Evolutionary conservation across 2,888 invertebrate genomes (phyloP), one percentile per base, ranked within the genome.

Genomic region (Thecophora atra): DNA sequence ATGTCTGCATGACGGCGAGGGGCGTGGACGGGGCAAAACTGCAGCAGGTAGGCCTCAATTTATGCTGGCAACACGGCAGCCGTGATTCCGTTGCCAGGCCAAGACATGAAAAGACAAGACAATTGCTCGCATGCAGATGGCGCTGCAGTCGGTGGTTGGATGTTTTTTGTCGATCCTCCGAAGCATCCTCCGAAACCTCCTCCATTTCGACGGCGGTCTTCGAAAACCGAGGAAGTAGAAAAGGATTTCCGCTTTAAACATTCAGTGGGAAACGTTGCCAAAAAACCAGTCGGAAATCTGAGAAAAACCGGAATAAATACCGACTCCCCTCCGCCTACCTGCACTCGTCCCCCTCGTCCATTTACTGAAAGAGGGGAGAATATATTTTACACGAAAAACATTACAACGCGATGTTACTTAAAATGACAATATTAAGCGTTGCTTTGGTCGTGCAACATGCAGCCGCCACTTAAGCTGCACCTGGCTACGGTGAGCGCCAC

Each of bases 31-130:
- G 42, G 62, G 54, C 54, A 4, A 2, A 21, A 44, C 4, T n/a
- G 63, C n/a, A 13, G 54, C 21, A 54, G 21, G 54, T 15, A 19
- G 24, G 21, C 21, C 26, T 17, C 52, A 52, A 17, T 65, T 52
- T n/a, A 51, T 65, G 52, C 54, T 67, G 67, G 67, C 67, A 67
- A 37, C 56, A 47, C 64, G 19, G 64, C 44, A n/a, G 44, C 47
- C 11, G 42, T 47, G 54, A 67, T 67, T 67, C 21, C 67, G 67
- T 52, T 28, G 52, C 37, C 56, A 13, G 37, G 13, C 67, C 52
- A 67, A 30, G 54, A 54, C 67, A 67, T 42, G 21, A 7, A n/a
- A 21, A 21, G 54, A 54, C 54, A 21, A 54, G 15, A 17, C 47
- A 24, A 24, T 64, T 67, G 56, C 30, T 65, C 28, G 51, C 28